Evolutionary conservation across 2,888 invertebrate species (phyloP).

Genomic region (Brachyptera putata): DNA sequence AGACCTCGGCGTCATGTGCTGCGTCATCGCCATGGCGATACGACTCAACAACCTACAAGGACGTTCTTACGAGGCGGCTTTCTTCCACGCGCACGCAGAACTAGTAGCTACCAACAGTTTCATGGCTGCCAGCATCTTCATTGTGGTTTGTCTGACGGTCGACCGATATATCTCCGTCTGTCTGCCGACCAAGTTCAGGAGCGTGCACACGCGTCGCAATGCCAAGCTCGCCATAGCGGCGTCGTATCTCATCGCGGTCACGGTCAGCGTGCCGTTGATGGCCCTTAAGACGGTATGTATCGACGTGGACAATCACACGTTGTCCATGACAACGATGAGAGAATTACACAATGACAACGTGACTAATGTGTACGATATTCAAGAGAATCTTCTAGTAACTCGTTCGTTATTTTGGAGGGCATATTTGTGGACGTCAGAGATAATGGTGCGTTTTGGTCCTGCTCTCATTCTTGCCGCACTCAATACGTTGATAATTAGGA

Average conservation of each 20-base stretch:
- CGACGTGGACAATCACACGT: constrained; percentile 10
- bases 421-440: constrained; percentile 44
- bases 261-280: constrained; percentile 45
- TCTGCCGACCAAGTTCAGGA: constrained; percentile 43
- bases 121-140: constrained; percentile 50
- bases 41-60: constrained; percentile 36
- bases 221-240: constrained; percentile 42
- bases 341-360: constrained; percentile 29
- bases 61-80: constrained; percentile 37
- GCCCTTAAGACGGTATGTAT: constrained; percentile 42
- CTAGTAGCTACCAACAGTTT: constrained; percentile 47
- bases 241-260: constrained; percentile 43
- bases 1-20: constrained; percentile 47
- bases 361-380: constrained; percentile 28
- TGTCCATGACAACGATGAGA: constrained; percentile 31
- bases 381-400: constrained; percentile 38
- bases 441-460: constrained; percentile 46
- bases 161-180: constrained; percentile 50
- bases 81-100: constrained; percentile 47
- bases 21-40: constrained; percentile 41
- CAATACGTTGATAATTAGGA: constrained; percentile 46
- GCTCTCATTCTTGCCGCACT: constrained; percentile 46
- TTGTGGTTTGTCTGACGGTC: constrained; percentile 49
- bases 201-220: constrained; percentile 42
- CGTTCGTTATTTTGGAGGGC: constrained; percentile 39